Percentiles rank a stretch among this genome's conserved stretches.
Evolutionary conservation across 2,113 vertebrate genomes (phyloP).

Genomic region (Ascaphus truei): DNA sequence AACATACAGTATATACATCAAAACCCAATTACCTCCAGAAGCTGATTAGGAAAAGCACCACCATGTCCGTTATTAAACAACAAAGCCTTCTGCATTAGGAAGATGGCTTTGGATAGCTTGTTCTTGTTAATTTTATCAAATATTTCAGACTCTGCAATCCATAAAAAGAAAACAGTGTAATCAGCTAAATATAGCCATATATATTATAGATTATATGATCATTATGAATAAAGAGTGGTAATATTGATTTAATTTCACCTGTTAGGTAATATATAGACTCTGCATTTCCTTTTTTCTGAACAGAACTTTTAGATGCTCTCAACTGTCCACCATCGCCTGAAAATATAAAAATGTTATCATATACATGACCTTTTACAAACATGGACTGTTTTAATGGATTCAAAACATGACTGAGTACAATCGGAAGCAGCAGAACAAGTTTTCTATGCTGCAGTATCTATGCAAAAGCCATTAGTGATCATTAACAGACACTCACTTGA

Average conservation of each 20-base stretch:
- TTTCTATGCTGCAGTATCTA: too few relatives aligned
- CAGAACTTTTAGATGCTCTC: neutral
- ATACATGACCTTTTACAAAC: too few relatives aligned
- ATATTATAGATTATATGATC: too few relatives aligned
- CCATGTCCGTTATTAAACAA: slow-evolving; percentile 51
- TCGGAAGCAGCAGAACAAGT: too few relatives aligned
- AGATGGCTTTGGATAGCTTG: slow-evolving; percentile 79
- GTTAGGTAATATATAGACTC: neutral
- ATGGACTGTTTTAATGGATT: too few relatives aligned
- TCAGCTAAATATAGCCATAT: neutral
- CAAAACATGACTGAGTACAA: too few relatives aligned
- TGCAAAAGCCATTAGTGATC: too few relatives aligned
- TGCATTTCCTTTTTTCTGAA: neutral
- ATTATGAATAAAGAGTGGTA: neutral
- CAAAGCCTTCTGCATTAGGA: slow-evolving; percentile 80
- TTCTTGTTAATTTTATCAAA: slow-evolving; percentile 80
- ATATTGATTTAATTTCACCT: neutral
- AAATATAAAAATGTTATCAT: too few relatives aligned
- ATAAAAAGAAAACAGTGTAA: slow-evolving; percentile 32
- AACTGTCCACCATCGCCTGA: neutral
- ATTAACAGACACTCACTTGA: too few relatives aligned
- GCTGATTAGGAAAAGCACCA: slow-evolving; percentile 46
- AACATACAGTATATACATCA: too few relatives aligned
- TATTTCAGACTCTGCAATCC: slow-evolving; percentile 63
- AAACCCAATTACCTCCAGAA: slow-evolving; percentile 72